Conservation (phyloP, 2,888 invertebrate genomes). For the Athalia circularis region DNA sequence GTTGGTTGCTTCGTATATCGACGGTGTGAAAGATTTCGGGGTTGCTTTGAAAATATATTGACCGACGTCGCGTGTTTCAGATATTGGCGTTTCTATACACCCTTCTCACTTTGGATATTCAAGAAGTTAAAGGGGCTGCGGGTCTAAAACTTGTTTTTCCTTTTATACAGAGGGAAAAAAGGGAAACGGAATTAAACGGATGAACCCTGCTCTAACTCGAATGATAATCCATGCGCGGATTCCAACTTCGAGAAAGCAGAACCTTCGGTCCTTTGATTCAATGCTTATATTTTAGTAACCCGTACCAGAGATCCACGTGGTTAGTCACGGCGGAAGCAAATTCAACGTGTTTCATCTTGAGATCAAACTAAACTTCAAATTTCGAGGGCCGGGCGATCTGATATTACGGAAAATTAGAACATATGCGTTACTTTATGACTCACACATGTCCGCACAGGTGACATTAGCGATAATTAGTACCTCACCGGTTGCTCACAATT, state of each 20-base stretch:
- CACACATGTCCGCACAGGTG: slow-evolving; percentile 15
- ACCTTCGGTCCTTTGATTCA: neutral
- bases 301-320: neutral
- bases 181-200: neutral
- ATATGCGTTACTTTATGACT: neutral
- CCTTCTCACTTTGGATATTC: neutral
- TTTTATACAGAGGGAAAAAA: neutral
- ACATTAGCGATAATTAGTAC: slow-evolving; percentile 18
- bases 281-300: neutral
- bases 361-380: neutral
- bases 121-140: neutral
- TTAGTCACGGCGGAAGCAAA: neutral
- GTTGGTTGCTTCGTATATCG: neutral
- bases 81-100: neutral
- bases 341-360: neutral
- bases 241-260: slow-evolving; percentile 11
- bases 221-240: neutral
- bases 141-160: neutral
- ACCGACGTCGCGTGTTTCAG: neutral
- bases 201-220: neutral
- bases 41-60: neutral
- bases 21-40: neutral
- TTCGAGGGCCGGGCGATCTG: neutral
- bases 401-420: too few relatives aligned
- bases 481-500: neutral